phyloP scores from a whole-genome alignment of 2,888 invertebrate species.

The Hololepta plana region DNA sequence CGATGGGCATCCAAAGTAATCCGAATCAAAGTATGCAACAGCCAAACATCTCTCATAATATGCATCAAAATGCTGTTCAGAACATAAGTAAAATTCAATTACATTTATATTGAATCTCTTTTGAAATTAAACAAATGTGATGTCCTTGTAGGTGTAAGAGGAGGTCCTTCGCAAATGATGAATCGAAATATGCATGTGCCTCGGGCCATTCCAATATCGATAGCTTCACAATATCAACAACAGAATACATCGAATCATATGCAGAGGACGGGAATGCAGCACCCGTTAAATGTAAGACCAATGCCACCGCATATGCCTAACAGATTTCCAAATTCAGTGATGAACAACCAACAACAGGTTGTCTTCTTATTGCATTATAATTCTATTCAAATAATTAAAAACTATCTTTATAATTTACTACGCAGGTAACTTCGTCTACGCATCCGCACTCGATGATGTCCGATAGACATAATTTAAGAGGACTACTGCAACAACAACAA shows the following conservation, averaged over 20 bases:
- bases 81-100: too few species aligned
- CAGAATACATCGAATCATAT: conserved; percentile 9
- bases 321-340: conserved; percentile 8
- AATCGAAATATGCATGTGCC: too few species aligned
- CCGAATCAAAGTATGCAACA: conserved; percentile 11
- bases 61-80: too few species aligned
- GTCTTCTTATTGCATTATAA: conserved; percentile 4
- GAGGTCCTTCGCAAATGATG: too few species aligned
- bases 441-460: conserved; percentile 35
- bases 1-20: conserved; percentile 8
- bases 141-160: too few species aligned
- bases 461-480: conserved; percentile 24
- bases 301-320: conserved; percentile 10
- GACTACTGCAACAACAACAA: conserved; percentile 21
- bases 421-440: conserved; percentile 35
- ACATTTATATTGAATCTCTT: too few species aligned
- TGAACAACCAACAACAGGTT: conserved; percentile 12
- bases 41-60: too few species aligned
- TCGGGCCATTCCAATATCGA: conserved; percentile 10
- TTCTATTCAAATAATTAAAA: conserved; percentile 10
- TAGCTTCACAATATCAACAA: conserved; percentile 12
- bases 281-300: too few species aligned
- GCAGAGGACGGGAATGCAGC: conserved; percentile 10
- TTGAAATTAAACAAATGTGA: too few species aligned
- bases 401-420: too few species aligned